phyloP scores from a whole-genome alignment of 2,888 invertebrate species.

The Synergus umbraculus region DNA sequence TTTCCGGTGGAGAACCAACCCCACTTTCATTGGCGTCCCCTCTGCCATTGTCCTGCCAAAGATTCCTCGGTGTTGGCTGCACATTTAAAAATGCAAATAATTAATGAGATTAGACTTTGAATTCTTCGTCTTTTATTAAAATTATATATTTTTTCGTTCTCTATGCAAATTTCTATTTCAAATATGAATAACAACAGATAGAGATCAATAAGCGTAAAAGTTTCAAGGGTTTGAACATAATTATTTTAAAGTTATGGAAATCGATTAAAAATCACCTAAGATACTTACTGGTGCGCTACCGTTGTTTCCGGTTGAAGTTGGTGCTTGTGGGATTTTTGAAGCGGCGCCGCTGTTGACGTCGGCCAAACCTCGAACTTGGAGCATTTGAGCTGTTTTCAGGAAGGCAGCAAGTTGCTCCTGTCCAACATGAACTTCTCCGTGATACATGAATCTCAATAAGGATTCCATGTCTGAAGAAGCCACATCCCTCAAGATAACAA shows the following conservation, averaged over 20 bases:
- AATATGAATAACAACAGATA: constrained; percentile 9
- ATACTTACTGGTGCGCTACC: constrained; percentile 85
- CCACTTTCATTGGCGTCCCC: constrained; percentile 78
- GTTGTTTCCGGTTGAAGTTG: constrained; percentile 79
- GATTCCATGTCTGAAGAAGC: constrained; percentile 92
- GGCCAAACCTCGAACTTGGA: constrained; percentile 91
- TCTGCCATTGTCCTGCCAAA: constrained; percentile 82
- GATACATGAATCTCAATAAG: constrained; percentile 93
- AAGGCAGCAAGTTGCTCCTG: constrained; percentile 92
- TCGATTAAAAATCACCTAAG: not conserved
- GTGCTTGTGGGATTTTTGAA: constrained; percentile 69
- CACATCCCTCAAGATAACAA: constrained; percentile 91
- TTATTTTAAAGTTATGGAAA: not conserved
- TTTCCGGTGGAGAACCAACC: constrained; percentile 81
- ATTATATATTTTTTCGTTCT: not conserved
- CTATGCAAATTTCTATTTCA: not conserved
- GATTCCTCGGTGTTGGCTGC: constrained; percentile 81
- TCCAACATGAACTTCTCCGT: constrained; percentile 93
- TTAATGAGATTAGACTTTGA: not conserved
- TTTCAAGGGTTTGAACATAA: constrained; percentile 3
- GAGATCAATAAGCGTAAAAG: not conserved
- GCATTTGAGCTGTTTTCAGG: constrained; percentile 90
- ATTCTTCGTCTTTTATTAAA: not conserved
- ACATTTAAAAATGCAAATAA: constrained; percentile 50
- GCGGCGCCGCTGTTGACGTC: constrained; percentile 83